These are phyloP conservation scores for Medauroidea extradentata DNA, from an alignment of 1,140 invertebrate species.

Conservation along the genomic window DNA sequence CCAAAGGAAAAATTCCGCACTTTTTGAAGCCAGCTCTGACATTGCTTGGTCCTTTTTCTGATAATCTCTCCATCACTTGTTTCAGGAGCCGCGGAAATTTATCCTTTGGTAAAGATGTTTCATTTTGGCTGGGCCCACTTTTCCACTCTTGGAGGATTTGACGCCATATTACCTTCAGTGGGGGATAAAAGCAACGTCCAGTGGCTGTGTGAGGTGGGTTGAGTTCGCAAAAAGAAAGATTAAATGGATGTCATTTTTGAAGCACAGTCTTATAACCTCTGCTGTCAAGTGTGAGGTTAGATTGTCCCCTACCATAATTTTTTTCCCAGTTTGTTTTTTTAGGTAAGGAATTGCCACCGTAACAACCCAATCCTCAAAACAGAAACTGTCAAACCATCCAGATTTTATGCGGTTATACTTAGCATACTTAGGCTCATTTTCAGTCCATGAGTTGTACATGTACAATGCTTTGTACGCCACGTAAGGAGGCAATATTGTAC, in stretches of 20 bases:
- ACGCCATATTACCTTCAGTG: slow-evolving; percentile 37
- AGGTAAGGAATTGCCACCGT: neutral
- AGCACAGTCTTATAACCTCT: slow-evolving; percentile 24
- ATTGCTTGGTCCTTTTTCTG: slow-evolving; percentile 19
- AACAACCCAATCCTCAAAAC: slow-evolving; percentile 26
- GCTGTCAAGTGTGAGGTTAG: neutral
- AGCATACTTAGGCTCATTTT: slow-evolving; percentile 20
- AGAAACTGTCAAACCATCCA: slow-evolving; percentile 27
- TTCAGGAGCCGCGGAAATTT: slow-evolving; percentile 28
- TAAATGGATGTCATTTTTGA: slow-evolving; percentile 34
- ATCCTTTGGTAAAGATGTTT: slow-evolving; percentile 21
- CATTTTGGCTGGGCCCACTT: slow-evolving; percentile 16
- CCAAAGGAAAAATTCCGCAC: slow-evolving; percentile 27
- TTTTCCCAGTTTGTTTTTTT: slow-evolving; percentile 8
- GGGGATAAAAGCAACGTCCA: slow-evolving; percentile 26
- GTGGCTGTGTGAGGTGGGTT: slow-evolving; percentile 28
- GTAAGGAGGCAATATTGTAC: slow-evolving; percentile 20
- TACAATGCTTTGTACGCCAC: slow-evolving; percentile 25
- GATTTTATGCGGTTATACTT: slow-evolving; percentile 23
- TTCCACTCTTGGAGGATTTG: slow-evolving; percentile 34
- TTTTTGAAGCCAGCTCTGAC: slow-evolving; percentile 27
- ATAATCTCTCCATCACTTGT: slow-evolving; percentile 18
- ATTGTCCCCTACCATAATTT: neutral
- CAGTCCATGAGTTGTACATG: slow-evolving; percentile 23
- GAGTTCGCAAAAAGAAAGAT: slow-evolving; percentile 39